Conservation (phyloP, 2,113 vertebrate species). For the Coracopsis vasa region DNA sequence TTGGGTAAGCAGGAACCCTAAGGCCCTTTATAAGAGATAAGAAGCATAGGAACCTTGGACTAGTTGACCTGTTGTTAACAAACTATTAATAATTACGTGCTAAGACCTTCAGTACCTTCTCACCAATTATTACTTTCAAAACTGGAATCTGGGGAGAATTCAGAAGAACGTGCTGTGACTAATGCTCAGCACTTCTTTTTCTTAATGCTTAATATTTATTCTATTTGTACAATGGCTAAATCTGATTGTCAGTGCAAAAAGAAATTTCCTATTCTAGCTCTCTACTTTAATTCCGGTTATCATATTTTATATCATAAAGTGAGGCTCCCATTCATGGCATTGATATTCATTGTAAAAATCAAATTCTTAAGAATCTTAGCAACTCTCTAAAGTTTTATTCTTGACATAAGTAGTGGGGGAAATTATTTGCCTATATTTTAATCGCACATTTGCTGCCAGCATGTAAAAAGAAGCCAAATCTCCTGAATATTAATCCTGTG, state of each 20-base stretch:
- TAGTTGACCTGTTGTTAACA: background rate
- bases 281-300: background rate
- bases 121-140: background rate
- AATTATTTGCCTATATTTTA: background rate
- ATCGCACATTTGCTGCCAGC: background rate
- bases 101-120: background rate
- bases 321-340: background rate
- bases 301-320: background rate
- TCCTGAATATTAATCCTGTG: background rate
- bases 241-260: background rate
- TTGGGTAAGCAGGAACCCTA: background rate
- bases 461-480: background rate
- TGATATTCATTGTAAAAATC: background rate
- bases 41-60: background rate
- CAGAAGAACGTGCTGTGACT: background rate
- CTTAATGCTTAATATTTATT: background rate
- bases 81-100: background rate
- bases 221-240: background rate
- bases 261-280: background rate
- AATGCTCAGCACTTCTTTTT: background rate
- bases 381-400: background rate
- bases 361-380: background rate
- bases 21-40: background rate
- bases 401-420: background rate
- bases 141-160: background rate